phyloP scores from a whole-genome alignment of 2,797 vertebrate species.

The Molossus alvarezi region DNA sequence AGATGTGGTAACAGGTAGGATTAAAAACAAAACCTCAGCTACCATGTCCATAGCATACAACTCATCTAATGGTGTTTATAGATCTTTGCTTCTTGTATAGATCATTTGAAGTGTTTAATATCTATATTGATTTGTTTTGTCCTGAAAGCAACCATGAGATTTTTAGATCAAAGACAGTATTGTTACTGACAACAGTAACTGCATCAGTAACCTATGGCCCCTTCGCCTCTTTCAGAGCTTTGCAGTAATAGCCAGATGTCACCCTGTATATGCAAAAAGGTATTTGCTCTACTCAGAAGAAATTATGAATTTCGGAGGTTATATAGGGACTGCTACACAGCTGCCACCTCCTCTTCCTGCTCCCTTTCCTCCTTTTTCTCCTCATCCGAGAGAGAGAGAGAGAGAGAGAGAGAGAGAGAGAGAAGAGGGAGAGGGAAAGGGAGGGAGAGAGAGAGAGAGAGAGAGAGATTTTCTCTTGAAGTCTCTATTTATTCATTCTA shows the following conservation, averaged over 20 bases:
- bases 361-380: neutral
- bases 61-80: neutral
- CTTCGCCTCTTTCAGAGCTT: neutral
- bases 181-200: neutral
- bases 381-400: neutral
- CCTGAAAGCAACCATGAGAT: neutral
- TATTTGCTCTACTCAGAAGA: constrained; percentile 13
- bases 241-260: neutral
- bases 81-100: neutral
- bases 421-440: too few species aligned
- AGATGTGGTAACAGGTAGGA: neutral
- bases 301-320: constrained; percentile 48
- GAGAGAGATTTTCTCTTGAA: neutral
- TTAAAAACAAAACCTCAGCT: neutral
- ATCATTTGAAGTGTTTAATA: neutral
- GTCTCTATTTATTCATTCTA: neutral
- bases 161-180: neutral
- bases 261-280: neutral
- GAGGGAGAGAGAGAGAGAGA: neutral
- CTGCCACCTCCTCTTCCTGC: neutral
- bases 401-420: neutral
- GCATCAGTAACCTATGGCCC: neutral
- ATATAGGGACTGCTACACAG: neutral
- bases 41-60: neutral
- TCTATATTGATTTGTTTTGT: constrained; percentile 20